Evolutionary conservation across 1,140 invertebrate species (phyloP), one percentile per base, ranked within the genome.

Genomic region (Zaprionus vittiger): DNA sequence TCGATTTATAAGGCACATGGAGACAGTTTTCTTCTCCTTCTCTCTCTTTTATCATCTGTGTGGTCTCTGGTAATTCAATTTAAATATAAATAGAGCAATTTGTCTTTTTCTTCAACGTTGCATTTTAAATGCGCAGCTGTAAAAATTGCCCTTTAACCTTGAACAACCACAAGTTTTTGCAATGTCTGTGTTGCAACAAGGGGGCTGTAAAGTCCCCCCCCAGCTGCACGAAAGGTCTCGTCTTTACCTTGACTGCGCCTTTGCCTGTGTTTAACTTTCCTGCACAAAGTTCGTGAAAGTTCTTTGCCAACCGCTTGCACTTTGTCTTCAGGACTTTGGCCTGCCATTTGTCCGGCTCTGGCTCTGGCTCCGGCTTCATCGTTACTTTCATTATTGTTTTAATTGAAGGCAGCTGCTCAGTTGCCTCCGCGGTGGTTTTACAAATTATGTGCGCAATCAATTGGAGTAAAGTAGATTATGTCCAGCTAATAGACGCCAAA

Each of bases 341-440:
- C 22, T n/a, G 34, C 44, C 34, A 64, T 52, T 62, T 76, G 60
- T 49, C 41, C 41, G 41, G 47, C 20, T 22, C 7, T 34, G 28
- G 26, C 17, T 20, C 17, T 7, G 11, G 20, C 20, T 22, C n/a
- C 28, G 31, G 52, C 26, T 59, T 41, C 38, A 14, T 67, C 38
- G 49, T 68, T 76, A 55, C 49, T 65, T 73, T 56, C 41, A 52
- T 73, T 38, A 71, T 74, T 56, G 63, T 77, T 57, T 72, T 80
- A 86, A 82, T 77, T 77, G 69, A 74, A 72, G 71, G 59, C 80
- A 80, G 80, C 66, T 77, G 73, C 17, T 61, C 15, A 26, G 41
- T 24, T 26, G 26, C 26, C 41, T 38, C 41, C 26, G 38, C 54
- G 59, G 64, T 54, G 65, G 65, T 64, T 74, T 67, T 12, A 65